Evolutionary conservation across 2,888 invertebrate species (phyloP).

Genomic region (Tridacna crocea): DNA sequence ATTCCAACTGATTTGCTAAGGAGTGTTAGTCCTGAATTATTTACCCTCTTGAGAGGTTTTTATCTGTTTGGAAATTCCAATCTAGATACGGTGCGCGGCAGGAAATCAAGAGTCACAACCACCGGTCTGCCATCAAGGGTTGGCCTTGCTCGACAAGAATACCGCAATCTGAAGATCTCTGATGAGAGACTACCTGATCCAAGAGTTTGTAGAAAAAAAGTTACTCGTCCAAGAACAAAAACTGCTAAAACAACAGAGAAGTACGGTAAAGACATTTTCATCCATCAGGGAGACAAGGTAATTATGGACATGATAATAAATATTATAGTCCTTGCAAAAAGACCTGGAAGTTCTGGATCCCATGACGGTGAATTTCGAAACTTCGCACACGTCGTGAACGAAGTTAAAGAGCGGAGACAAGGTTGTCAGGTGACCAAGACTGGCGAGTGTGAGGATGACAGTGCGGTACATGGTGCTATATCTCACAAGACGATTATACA

Average conservation of each 20-base stretch:
- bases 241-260: background rate
- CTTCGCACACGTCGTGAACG: constrained; percentile 34
- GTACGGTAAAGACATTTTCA: background rate
- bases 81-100: constrained; percentile 35
- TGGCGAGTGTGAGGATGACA: background rate
- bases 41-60: constrained; percentile 46
- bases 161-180: constrained; percentile 32
- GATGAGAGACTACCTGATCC: background rate
- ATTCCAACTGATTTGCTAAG: constrained; percentile 41
- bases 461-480: background rate
- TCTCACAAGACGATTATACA: background rate
- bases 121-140: constrained; percentile 44
- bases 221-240: background rate
- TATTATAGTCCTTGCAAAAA: constrained; percentile 14
- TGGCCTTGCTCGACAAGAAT: constrained; percentile 40
- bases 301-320: constrained; percentile 32
- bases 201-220: background rate
- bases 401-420: constrained; percentile 18
- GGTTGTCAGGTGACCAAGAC: background rate
- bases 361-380: constrained; percentile 27
- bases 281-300: constrained; percentile 17
- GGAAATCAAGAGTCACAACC: constrained; percentile 34
- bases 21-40: constrained; percentile 40
- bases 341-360: constrained; percentile 23
- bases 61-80: constrained; percentile 28